Percentiles rank a stretch among this genome's conserved stretches.
Evolutionary conservation across 2,888 invertebrate species (phyloP).

Genomic region (Cremastinae sp.): DNA sequence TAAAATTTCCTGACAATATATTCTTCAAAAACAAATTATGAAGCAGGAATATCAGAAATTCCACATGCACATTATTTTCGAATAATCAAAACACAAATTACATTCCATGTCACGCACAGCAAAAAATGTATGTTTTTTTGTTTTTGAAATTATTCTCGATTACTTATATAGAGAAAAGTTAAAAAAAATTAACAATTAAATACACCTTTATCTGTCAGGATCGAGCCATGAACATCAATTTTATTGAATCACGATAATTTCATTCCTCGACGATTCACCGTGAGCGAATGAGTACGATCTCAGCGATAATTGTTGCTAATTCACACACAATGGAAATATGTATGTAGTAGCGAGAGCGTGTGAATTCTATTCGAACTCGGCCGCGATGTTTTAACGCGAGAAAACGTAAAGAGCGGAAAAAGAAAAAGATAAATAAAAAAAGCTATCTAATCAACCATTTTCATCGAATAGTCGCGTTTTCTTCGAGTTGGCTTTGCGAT

Average conservation of each 20-base stretch:
- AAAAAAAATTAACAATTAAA: not conserved
- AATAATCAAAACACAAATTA: too few relatives aligned
- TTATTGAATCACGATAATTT: conserved; percentile 41
- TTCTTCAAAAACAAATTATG: too few relatives aligned
- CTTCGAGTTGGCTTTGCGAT: conserved; percentile 63
- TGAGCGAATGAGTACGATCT: conserved; percentile 16
- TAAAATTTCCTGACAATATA: too few relatives aligned
- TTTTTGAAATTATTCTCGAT: too few relatives aligned
- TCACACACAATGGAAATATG: conserved; percentile 22
- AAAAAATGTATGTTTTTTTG: too few relatives aligned
- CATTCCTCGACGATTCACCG: conserved; percentile 5
- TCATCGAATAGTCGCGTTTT: conserved; percentile 58
- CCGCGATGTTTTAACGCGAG: conserved; percentile 18
- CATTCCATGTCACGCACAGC: too few relatives aligned
- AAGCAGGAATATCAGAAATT: too few relatives aligned
- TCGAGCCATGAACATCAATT: conserved; percentile 58
- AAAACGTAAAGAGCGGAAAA: conserved; percentile 15
- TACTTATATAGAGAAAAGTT: not conserved
- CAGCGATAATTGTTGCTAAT: not conserved
- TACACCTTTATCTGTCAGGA: conserved; percentile 62
- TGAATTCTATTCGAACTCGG: conserved; percentile 24
- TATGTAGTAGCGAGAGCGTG: conserved; percentile 18
- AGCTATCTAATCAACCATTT: conserved; percentile 53
- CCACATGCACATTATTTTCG: too few relatives aligned
- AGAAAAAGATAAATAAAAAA: conserved; percentile 30